Base-by-base conservation (phyloP, 2,113 vertebrate species). In the Hucho hucho region DNA sequence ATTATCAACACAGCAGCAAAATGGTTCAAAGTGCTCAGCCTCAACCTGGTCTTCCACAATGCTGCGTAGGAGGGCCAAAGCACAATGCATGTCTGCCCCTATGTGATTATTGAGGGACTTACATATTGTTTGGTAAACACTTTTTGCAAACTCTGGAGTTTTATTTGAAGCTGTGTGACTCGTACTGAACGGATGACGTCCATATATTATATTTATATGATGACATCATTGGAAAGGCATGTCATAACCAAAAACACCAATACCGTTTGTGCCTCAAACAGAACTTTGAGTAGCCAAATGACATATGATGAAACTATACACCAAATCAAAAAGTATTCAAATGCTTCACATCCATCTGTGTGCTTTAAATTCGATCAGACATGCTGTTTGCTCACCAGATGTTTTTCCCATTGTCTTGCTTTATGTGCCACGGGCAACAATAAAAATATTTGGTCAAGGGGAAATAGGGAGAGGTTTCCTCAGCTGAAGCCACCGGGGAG, bases 371-470 rank as follows among this genome's bases (percentile, higher is more conserved):
- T 11, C n/a, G 7, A 11, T 69, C 20, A 6, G 11, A 13, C 7
- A 37, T 32, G 29, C 24, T n/a, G 28, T 28, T 20, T 20, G 5
- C 18, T 67, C 65, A 37, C 65, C 65, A 70, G 43, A 70, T 47
- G 43, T 70, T 70, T 47, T 25, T 9, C 46, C 68, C 43, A 26
- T 70, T 67, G 65, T 67, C 29, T 67, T 67, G 26, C 64, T 37
- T 20, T 7, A 67, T 32, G 20, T 67, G 24, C 65, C 65, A 67
- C 16, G 3, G 29, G 81, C 32, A 78, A 79, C 82, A 76, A 74
- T 74, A 88, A 85, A 82, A 70, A 63, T 56, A 86, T 87, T 84
- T 83, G 83, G 83, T 79, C 79, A 77, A 75, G 11, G 1, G 14
- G 4, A 59, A 43, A 65, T 9, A 49, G 37, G 59, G 32, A 28